A percentile compares a stretch with the other conserved stretches of the same genome.
These are phyloP conservation scores for Aix galericulata DNA, from an alignment of 2,113 vertebrate genomes.

Conservation along the genomic window DNA sequence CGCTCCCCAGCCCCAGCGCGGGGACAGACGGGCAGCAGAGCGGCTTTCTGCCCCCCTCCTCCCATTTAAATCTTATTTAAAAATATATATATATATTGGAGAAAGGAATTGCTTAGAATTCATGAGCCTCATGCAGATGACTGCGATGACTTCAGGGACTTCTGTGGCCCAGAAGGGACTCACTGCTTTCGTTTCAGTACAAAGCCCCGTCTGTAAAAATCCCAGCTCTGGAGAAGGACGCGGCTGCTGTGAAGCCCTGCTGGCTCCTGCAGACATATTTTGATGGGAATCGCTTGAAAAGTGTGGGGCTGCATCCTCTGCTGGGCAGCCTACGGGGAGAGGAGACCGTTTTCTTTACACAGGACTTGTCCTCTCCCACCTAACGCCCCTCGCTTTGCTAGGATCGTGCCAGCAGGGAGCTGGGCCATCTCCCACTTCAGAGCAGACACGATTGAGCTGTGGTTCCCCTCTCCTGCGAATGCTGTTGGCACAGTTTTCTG, in stretches of 20 bases:
- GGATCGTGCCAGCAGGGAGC: background rate
- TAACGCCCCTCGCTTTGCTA: background rate
- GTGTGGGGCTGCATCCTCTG: background rate
- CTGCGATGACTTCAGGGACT: background rate
- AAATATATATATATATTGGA: background rate
- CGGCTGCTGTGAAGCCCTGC: accelerated
- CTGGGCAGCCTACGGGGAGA: background rate
- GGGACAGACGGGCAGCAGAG: accelerated
- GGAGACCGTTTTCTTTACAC: background rate
- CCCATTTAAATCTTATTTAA: background rate
- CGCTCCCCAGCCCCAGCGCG: background rate
- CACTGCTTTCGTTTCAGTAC: background rate
- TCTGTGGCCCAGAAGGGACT: background rate
- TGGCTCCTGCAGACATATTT: background rate
- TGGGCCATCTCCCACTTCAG: background rate
- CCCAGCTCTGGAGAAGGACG: background rate
- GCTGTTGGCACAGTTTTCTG: background rate
- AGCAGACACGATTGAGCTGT: background rate
- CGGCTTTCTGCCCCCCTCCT: background rate
- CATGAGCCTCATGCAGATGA: background rate
- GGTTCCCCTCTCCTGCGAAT: background rate
- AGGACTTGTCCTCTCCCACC: background rate
- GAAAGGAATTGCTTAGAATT: background rate
- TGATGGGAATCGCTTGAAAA: background rate
- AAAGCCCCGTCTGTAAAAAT: constrained; percentile 3